phyloP scores from a whole-genome alignment of 2,113 vertebrate species.

The Heloderma charlesbogerti region DNA sequence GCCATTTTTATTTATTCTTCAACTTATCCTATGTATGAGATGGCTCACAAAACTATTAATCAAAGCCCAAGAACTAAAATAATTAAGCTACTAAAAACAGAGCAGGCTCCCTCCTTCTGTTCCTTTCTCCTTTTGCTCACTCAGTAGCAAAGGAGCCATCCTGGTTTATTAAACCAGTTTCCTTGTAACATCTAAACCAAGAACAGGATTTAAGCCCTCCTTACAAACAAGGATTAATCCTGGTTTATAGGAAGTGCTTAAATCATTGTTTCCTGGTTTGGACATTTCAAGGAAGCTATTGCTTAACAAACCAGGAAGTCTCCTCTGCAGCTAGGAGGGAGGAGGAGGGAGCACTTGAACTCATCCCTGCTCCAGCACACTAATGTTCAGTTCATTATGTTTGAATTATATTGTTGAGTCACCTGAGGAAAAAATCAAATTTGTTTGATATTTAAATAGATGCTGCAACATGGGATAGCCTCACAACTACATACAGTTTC shows the following conservation, averaged over 20 bases:
- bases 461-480: no score
- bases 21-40: not conserved
- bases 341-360: not conserved
- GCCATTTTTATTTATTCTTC: not conserved
- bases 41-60: not conserved
- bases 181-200: not conserved
- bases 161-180: not conserved
- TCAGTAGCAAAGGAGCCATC: no score
- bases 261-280: not conserved
- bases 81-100: no score
- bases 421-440: no score
- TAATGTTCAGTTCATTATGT: no score
- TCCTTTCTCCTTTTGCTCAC: no score
- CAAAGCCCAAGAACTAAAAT: no score
- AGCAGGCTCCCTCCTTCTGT: no score
- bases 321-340: not conserved
- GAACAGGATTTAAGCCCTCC: not conserved
- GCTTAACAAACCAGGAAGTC: not conserved
- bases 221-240: not conserved
- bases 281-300: not conserved
- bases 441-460: no score
- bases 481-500: no score
- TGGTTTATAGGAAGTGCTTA: not conserved
- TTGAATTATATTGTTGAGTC: no score
- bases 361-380: no score